Evolutionary conservation across 1,140 invertebrate species (phyloP).

Genomic region (Neocloeon triangulifer): DNA sequence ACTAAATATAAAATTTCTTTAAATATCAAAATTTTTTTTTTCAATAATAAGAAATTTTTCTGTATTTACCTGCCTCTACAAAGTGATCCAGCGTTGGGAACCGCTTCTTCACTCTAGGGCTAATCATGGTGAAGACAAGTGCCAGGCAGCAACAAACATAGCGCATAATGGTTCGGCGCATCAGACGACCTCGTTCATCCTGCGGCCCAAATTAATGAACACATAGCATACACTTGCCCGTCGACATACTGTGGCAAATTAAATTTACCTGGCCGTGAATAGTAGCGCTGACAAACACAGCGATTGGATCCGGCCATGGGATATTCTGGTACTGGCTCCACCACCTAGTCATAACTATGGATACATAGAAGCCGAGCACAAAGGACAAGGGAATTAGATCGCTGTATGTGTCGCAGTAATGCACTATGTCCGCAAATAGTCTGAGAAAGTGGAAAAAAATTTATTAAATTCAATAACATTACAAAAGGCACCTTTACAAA

Average conservation of each 20-base stretch:
- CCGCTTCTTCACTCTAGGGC: conserved; percentile 71
- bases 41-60: background rate
- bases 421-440: conserved; percentile 48
- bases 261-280: conserved; percentile 33
- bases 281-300: conserved; percentile 61
- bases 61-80: conserved; percentile 45
- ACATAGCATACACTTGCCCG: too few relatives aligned
- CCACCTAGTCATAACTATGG: conserved; percentile 79
- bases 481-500: background rate
- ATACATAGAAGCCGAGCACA: conserved; percentile 80
- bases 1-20: background rate
- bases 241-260: conserved; percentile 5
- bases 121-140: conserved; percentile 60
- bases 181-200: conserved; percentile 69
- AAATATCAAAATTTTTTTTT: background rate
- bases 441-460: conserved; percentile 17
- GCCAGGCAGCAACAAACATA: conserved; percentile 63
- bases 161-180: conserved; percentile 68
- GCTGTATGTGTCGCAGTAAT: conserved; percentile 54
- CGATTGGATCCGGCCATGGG: conserved; percentile 21
- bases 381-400: conserved; percentile 64
- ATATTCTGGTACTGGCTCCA: conserved; percentile 64
- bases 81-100: conserved; percentile 76
- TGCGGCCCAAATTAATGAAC: too few relatives aligned
- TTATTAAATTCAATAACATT: conserved; percentile 10